A percentile compares a stretch with the other conserved stretches of the same genome.
These are phyloP conservation scores for Euleptes europaea DNA, from an alignment of 2,113 vertebrate genomes.

Conservation along the genomic window DNA sequence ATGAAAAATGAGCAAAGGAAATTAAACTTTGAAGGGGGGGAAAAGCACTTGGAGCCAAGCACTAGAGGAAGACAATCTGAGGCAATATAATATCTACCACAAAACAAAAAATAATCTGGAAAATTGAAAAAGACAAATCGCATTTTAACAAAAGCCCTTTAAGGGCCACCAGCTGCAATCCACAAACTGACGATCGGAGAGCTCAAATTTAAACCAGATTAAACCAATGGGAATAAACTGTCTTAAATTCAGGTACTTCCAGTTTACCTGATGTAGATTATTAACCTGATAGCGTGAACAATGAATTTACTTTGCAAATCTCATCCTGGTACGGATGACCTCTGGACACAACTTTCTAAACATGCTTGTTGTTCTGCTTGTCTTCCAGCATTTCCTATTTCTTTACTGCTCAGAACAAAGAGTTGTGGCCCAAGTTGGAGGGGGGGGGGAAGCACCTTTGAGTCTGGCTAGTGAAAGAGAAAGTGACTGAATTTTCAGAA, in stretches of 20 bases:
- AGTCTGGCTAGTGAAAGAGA: too few relatives aligned
- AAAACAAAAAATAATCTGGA: conserved; percentile 20
- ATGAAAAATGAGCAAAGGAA: conserved; percentile 16
- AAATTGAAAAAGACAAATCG: background rate
- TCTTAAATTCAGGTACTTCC: background rate
- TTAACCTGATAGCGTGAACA: background rate
- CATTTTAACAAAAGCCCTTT: background rate
- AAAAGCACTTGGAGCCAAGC: conserved; percentile 38
- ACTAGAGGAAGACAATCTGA: conserved; percentile 3
- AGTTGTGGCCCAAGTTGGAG: too few relatives aligned
- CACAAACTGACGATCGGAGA: background rate
- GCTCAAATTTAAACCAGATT: background rate
- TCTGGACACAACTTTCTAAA: background rate
- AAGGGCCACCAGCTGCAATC: background rate
- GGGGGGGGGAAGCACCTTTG: too few relatives aligned
- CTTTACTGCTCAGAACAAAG: background rate
- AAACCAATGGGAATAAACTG: background rate
- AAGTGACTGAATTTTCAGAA: too few relatives aligned
- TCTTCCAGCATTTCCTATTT: background rate
- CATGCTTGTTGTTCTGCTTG: background rate
- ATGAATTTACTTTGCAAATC: background rate
- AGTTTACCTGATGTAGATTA: background rate
- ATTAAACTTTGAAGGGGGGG: conserved; percentile 29
- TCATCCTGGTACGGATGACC: background rate
- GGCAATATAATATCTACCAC: conserved; percentile 18